Evolutionary conservation across 2,113 vertebrate species (phyloP).

Genomic region (Phalacrocorax brasilianus): DNA sequence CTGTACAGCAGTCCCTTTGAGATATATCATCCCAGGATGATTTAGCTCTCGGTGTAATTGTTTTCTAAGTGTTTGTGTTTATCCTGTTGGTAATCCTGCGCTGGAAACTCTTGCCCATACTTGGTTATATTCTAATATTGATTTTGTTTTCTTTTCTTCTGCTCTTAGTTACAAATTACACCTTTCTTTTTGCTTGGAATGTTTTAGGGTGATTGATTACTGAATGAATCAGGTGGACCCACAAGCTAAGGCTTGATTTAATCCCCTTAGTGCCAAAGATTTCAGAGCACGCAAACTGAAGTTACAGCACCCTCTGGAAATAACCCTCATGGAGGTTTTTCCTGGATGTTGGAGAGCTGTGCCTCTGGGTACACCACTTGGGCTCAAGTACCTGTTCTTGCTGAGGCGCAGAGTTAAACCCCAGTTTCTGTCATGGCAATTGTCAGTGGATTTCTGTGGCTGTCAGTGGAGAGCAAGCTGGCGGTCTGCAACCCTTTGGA

Average conservation of each 20-base stretch:
- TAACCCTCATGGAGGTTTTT: neutral
- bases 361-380: neutral
- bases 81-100: neutral
- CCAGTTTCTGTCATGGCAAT: neutral
- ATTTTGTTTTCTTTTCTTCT: slow-evolving; percentile 51
- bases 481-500: neutral
- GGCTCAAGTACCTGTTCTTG: neutral
- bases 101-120: neutral
- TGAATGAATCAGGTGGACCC: neutral
- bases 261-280: neutral
- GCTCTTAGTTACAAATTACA: slow-evolving; percentile 35
- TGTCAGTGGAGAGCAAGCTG: neutral
- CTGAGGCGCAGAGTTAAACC: neutral
- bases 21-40: neutral
- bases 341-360: neutral
- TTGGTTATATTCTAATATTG: slow-evolving; percentile 41
- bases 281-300: neutral
- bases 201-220: slow-evolving; percentile 52
- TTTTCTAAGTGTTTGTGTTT: slow-evolving; percentile 11
- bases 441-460: neutral
- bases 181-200: neutral
- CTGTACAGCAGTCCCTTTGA: neutral
- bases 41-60: neutral
- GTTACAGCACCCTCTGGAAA: neutral
- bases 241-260: slow-evolving; percentile 29